phyloP scores from a whole-genome alignment of 2,888 invertebrate species.

The Didymodactylos carnosus region DNA sequence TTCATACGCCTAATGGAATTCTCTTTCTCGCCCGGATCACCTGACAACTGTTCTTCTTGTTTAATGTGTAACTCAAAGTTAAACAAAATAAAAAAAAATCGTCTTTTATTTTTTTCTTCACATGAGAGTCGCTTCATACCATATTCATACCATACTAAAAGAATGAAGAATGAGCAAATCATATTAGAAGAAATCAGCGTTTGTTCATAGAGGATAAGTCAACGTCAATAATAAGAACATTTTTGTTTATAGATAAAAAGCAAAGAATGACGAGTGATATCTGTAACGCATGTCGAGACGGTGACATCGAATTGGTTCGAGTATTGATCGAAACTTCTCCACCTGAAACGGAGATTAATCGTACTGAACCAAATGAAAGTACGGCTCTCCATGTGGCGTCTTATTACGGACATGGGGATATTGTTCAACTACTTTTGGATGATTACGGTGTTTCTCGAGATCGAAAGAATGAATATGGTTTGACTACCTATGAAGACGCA shows the following conservation, averaged over 20 bases:
- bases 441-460: not conserved
- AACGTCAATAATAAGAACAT: not conserved
- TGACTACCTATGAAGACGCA: not conserved
- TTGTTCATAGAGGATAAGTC: too few relatives aligned
- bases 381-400: not conserved
- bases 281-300: not conserved
- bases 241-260: not conserved
- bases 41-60: too few relatives aligned
- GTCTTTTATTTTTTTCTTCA: too few relatives aligned
- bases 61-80: too few relatives aligned
- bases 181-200: too few relatives aligned
- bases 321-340: not conserved
- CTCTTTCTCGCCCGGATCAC: too few relatives aligned
- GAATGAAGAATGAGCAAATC: too few relatives aligned
- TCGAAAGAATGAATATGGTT: not conserved
- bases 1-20: too few relatives aligned
- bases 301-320: not conserved
- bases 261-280: not conserved
- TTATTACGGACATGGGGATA: not conserved
- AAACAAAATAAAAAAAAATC: too few relatives aligned
- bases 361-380: not conserved
- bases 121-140: too few relatives aligned
- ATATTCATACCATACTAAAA: too few relatives aligned
- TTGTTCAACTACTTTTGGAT: not conserved
- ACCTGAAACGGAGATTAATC: not conserved